These are phyloP conservation scores for Laspeyria flexula DNA, from an alignment of 2,888 invertebrate species.

Conservation along the genomic window DNA sequence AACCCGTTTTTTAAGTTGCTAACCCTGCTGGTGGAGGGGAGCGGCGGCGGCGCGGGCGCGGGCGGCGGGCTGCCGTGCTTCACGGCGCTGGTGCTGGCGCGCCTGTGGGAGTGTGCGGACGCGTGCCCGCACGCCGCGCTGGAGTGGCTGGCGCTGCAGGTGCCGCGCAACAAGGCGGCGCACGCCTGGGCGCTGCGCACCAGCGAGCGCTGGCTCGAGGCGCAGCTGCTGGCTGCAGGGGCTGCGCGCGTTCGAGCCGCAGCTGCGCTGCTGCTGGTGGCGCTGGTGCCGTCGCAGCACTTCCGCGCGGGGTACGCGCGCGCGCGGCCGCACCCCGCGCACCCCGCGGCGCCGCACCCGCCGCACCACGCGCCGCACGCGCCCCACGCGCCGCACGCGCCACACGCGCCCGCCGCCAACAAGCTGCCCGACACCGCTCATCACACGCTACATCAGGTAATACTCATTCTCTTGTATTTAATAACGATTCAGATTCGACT, in stretches of 20 bases:
- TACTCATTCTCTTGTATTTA: not conserved
- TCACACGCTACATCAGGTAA: constrained; percentile 84
- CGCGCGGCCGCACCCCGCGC: constrained; percentile 82
- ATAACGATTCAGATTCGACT: too few relatives aligned
- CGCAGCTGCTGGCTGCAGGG: constrained; percentile 93
- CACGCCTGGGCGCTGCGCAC: constrained; percentile 97
- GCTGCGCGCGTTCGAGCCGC: constrained; percentile 94
- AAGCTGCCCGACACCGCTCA: constrained; percentile 74
- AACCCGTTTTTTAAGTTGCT: constrained; percentile 97
- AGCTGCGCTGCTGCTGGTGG: constrained; percentile 95
- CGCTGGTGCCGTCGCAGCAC: constrained; percentile 95
- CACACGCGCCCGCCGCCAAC: constrained; percentile 84
- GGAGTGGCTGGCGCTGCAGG: constrained; percentile 95
- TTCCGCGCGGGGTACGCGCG: constrained; percentile 95
- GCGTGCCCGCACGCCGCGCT: constrained; percentile 96
- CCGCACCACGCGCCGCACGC: constrained; percentile 74
- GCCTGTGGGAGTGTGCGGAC: constrained; percentile 96
- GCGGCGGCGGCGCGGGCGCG: constrained; percentile 82
- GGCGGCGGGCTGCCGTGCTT: constrained; percentile 91
- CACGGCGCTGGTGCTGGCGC: constrained; percentile 94
- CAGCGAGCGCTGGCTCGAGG: constrained; percentile 96
- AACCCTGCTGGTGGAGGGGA: constrained; percentile 94
- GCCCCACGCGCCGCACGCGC: too few relatives aligned
- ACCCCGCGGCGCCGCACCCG: constrained; percentile 74
- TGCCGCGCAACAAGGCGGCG: constrained; percentile 94